These are phyloP conservation scores for Synergus japonicus DNA, from an alignment of 2,888 invertebrate species.

Conservation along the genomic window DNA sequence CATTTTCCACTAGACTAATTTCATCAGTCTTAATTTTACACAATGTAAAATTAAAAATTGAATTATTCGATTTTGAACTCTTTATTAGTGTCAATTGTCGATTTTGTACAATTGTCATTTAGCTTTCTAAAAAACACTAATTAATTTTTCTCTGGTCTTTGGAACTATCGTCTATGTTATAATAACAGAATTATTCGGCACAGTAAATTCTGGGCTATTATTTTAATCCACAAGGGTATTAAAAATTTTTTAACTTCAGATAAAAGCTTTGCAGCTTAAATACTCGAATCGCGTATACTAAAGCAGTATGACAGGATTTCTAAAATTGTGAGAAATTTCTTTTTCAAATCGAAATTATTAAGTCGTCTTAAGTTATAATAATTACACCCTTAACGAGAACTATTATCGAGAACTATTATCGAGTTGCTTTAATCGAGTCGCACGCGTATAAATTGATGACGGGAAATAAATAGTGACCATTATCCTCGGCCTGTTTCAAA, in stretches of 20 bases:
- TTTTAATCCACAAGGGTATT: not conserved
- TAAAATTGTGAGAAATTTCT: not conserved
- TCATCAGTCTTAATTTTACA: not conserved
- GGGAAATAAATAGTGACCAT: constrained; percentile 58
- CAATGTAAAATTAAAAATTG: too few species aligned
- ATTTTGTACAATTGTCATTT: too few species aligned
- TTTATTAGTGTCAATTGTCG: too few species aligned
- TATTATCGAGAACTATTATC: constrained; percentile 55
- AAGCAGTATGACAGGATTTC: not conserved
- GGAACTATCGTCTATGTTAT: too few species aligned
- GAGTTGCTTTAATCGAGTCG: constrained; percentile 63
- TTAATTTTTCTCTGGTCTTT: too few species aligned
- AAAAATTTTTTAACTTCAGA: not conserved
- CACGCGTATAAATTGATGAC: constrained; percentile 60
- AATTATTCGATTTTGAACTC: too few species aligned
- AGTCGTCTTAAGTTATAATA: not conserved
- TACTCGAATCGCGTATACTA: not conserved
- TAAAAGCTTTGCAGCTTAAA: not conserved
- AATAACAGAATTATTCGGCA: too few species aligned
- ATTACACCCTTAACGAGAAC: constrained; percentile 4
- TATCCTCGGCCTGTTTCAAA: constrained; percentile 29
- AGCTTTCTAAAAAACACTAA: too few species aligned
- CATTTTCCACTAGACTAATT: too few species aligned
- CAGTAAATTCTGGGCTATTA: not conserved
- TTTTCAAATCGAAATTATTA: not conserved